Evolutionary conservation across 2,113 vertebrate genomes (phyloP).

Genomic region (Hiodon alosoides): DNA sequence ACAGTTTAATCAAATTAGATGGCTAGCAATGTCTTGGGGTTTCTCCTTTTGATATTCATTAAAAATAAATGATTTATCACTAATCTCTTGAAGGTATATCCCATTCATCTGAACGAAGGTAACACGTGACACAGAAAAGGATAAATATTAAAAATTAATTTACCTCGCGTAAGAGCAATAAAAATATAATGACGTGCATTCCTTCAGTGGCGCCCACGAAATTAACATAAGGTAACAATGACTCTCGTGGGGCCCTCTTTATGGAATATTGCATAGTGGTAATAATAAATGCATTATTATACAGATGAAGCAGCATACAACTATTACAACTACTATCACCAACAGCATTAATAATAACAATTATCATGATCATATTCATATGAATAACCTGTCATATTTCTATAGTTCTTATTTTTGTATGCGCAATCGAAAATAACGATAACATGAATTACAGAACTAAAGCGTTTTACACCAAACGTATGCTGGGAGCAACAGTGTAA

Average conservation of each 20-base stretch:
- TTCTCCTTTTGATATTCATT: conserved; percentile 91
- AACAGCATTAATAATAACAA: background rate
- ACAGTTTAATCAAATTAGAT: conserved; percentile 93
- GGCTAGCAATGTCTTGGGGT: conserved; percentile 82
- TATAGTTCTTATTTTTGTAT: no score
- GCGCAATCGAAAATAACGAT: no score
- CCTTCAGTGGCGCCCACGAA: background rate
- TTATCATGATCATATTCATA: background rate
- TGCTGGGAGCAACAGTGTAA: no score
- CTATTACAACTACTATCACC: background rate
- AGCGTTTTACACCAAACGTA: background rate
- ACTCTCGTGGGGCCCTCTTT: background rate
- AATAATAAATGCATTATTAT: background rate
- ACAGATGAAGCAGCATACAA: background rate
- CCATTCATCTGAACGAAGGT: conserved; percentile 73
- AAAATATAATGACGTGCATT: conserved; percentile 6
- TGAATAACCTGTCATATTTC: background rate
- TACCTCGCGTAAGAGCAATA: conserved; percentile 17
- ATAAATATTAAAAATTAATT: conserved; percentile 31
- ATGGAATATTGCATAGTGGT: background rate
- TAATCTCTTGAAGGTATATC: conserved; percentile 79
- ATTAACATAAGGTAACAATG: background rate
- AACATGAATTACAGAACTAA: background rate
- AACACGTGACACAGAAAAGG: conserved; percentile 62
- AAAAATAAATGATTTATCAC: conserved; percentile 91